Conservation (phyloP, 2,797 vertebrate genomes). For the Xyrichtys novacula region DNA sequence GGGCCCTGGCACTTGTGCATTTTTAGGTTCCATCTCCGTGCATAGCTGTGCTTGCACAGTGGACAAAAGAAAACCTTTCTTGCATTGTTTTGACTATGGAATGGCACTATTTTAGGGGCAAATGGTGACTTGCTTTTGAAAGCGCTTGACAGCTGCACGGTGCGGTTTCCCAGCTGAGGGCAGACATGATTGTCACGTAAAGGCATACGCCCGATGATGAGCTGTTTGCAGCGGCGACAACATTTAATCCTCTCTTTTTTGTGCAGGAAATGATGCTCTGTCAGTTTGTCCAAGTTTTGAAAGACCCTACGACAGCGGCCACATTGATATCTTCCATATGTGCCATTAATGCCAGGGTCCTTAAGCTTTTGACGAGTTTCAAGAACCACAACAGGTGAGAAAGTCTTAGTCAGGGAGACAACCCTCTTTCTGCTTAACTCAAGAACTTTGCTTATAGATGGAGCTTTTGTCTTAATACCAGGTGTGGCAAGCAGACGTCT, state of each 20-base stretch:
- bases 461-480: conserved; percentile 70
- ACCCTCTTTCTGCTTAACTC: conserved; percentile 75
- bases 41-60: conserved; percentile 84
- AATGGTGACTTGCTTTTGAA: conserved; percentile 46
- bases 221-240: conserved; percentile 82
- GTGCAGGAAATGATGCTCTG: conserved; percentile 86
- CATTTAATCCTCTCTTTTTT: conserved; percentile 86
- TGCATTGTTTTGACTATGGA: conserved; percentile 65
- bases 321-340: conserved; percentile 82
- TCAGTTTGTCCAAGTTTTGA: conserved; percentile 79
- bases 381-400: conserved; percentile 86
- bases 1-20: conserved; percentile 82
- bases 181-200: conserved; percentile 82
- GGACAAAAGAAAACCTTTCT: conserved; percentile 81
- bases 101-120: conserved; percentile 63
- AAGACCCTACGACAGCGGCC: conserved; percentile 84
- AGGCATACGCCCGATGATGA: conserved; percentile 80
- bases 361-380: conserved; percentile 85
- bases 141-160: conserved; percentile 28
- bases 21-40: conserved; percentile 83
- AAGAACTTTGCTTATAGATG: conserved; percentile 71
- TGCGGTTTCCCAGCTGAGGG: conserved; percentile 54
- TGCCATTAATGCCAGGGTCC: conserved; percentile 59
- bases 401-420: conserved; percentile 80
- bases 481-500: conserved; percentile 71